Evolutionary conservation across 1,140 invertebrate species (phyloP), one percentile per base, ranked within the genome.

Genomic region (Grapholita molesta): DNA sequence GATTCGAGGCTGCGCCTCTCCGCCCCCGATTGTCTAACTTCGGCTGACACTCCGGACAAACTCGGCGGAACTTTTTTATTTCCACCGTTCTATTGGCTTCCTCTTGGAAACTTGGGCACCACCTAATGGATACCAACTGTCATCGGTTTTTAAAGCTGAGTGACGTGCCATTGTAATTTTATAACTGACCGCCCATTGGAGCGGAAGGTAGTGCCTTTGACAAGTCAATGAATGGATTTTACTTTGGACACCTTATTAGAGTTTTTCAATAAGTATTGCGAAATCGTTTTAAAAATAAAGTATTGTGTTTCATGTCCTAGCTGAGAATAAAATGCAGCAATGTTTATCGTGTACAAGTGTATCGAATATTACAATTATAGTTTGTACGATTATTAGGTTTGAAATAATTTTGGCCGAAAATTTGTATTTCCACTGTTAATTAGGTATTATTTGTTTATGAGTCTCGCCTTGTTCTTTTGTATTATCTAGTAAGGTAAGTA

Each of bases 51-150:
- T 80, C 74, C 33, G 72, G 55, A 67, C 74, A 71, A 82, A 81
- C 73, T 83, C 75, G 64, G 32, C 66, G 65, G 66, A 81, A 77
- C 73, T 80, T 83, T 48, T 83, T 82, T 81, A 78, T 81, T 83
- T 77, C 77, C 68, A 65, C 65, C 66, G 67, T 72, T 77, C 75
- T 76, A 83, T 83, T 83, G 82, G 79, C 78, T 79, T 72, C 69
- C 73, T 74, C 71, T 53, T 23, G 64, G 70, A 73, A 77, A 79
- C 70, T 81, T 80, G 66, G 66, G 67, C 70, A 70, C 70, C 68
- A 69, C 70, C 68, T 64, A 78, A 80, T 77, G 71, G 71, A 76
- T 66, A 78, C 73, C 72, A 75, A 75, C 72, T 71, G 70, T 71
- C 67, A 67, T 79, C 77, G 78, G 77, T 82, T 80, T 77, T 72